Evolutionary conservation across 1,140 invertebrate species (phyloP).

Genomic region (Piezodorus guildinii): DNA sequence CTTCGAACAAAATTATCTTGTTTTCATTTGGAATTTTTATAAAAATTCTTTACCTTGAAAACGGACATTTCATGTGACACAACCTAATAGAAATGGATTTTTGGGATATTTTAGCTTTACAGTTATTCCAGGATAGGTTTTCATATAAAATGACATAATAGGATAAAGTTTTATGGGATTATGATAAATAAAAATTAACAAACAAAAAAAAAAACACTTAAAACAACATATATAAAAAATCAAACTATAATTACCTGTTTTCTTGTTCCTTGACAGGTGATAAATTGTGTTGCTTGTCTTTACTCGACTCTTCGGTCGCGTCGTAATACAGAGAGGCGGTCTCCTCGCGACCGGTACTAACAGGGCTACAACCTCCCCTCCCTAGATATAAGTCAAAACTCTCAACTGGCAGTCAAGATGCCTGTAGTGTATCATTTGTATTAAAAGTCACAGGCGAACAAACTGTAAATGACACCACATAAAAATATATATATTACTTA

Average conservation of each 20-base stretch:
- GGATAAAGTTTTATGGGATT: too few relatives aligned
- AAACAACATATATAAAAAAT: too few relatives aligned
- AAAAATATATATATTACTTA: not conserved
- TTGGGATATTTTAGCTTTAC: too few relatives aligned
- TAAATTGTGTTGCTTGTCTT: conserved; percentile 26
- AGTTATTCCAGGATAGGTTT: too few relatives aligned
- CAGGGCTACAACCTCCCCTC: conserved; percentile 33
- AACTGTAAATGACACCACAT: conserved; percentile 13
- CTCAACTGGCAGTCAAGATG: conserved; percentile 4
- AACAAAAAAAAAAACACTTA: too few relatives aligned
- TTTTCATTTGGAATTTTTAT: too few relatives aligned
- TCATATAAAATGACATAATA: too few relatives aligned
- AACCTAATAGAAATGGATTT: too few relatives aligned
- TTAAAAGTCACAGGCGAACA: conserved; percentile 3
- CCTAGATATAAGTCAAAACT: conserved; percentile 16
- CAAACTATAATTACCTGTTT: conserved; percentile 17
- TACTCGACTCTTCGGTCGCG: conserved; percentile 39
- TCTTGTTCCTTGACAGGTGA: conserved; percentile 27
- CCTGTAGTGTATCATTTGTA: conserved; percentile 5
- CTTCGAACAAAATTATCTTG: too few relatives aligned
- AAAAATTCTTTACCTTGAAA: too few relatives aligned
- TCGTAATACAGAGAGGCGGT: conserved; percentile 52
- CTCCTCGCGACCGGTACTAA: conserved; percentile 42
- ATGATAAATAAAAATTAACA: too few relatives aligned
- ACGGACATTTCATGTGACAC: too few relatives aligned